Evolutionary conservation across 2,797 vertebrate species (phyloP), one percentile per base, ranked within the genome.

Genomic region (Enteromius radiatus): DNA sequence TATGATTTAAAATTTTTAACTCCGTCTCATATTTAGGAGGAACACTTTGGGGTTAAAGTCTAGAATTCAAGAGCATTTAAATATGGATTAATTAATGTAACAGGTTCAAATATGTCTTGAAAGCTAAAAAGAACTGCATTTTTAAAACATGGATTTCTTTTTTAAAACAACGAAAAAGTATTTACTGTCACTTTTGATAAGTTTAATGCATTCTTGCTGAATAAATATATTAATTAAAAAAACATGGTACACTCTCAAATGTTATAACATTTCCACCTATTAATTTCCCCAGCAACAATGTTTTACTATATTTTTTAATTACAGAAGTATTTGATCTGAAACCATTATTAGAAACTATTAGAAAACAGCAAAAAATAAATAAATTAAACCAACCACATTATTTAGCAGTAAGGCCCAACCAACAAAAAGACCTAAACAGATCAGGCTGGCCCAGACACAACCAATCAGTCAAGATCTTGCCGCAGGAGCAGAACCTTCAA

Each of bases 381-480:
- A 63, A 15, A 36, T 36, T 4, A 36, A 36, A 0, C 7, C 1
- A 36, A 41, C 28, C 15, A 64, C 52, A 69, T 38, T 6, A 31
- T 33, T 65, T 17, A 65, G 21, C 63, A 78, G 61, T 3, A 54
- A 28, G 59, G 45, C 31, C 67, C 43, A 54, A 82, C 23, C 45
- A 69, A 33, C 59, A 69, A 19, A 52, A 33, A 26, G 8, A 80
- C 14, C 28, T 14, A 78, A 61, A 79, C 14, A 73, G 65, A 65
- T 33, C 17, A 77, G 75, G 26, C 52, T 75, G 63, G 61, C 64
- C 69, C 76, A 69, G 77, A 83, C 81, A 83, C 76, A 77, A 83
- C 65, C n/a, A 63, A 78, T 84, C 82, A 84, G 74, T 86, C 85
- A 86, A 56, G 54, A 76, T 80, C 5, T 76, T 23, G 78, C 82